These are phyloP conservation scores for Diprion similis DNA, from an alignment of 1,140 invertebrate genomes.

Conservation along the genomic window DNA sequence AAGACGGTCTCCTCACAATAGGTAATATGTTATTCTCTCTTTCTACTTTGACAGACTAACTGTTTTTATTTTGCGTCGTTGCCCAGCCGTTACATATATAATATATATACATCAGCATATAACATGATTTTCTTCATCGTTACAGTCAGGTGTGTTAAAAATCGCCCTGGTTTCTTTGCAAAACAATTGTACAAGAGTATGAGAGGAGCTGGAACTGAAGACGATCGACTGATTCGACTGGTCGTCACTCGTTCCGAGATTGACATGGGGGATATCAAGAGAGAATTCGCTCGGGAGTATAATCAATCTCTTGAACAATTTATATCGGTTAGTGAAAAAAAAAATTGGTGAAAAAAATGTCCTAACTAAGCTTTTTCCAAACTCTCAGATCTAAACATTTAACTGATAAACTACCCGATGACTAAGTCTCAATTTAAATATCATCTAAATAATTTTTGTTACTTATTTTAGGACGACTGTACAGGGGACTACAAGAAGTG, in stretches of 20 bases:
- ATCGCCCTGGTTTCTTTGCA: constrained; percentile 84
- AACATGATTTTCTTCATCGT: constrained; percentile 28
- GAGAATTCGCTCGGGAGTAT: constrained; percentile 75
- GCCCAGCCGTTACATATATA: too few relatives aligned
- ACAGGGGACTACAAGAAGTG: constrained; percentile 72
- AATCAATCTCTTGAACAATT: constrained; percentile 76
- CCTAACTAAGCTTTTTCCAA: neutral
- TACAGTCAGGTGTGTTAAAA: constrained; percentile 75
- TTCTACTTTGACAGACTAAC: neutral
- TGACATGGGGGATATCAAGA: constrained; percentile 80
- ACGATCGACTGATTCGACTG: constrained; percentile 80
- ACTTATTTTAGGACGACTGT: constrained; percentile 65
- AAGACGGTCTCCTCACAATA: constrained; percentile 66
- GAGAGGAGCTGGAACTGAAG: constrained; percentile 82
- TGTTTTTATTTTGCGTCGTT: neutral
- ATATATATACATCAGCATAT: too few relatives aligned
- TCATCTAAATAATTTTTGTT: constrained; percentile 21
- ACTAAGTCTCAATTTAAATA: neutral
- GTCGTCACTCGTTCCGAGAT: constrained; percentile 83
- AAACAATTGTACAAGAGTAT: constrained; percentile 82
- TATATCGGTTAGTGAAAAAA: constrained; percentile 67
- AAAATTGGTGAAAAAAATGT: neutral
- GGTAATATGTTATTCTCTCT: constrained; percentile 38
- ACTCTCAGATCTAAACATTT: too few relatives aligned
- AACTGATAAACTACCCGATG: too few relatives aligned